Evolutionary conservation across 2,888 invertebrate species (phyloP).

Genomic region (Sesamia inferens): DNA sequence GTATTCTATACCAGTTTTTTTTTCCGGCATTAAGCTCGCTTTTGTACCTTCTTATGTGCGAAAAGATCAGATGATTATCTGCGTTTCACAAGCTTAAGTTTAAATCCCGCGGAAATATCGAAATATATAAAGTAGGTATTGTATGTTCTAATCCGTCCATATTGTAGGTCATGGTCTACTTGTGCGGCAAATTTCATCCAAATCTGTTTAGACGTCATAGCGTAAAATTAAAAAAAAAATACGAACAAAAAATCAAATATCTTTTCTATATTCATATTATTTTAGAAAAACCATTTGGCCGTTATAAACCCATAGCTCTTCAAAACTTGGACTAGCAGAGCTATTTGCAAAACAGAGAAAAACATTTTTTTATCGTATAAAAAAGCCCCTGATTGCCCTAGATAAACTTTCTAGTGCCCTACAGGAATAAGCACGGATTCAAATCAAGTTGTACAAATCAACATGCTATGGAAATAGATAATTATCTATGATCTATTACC

Average conservation of each 20-base stretch:
- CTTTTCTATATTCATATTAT: neutral
- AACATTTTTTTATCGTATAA: too few species aligned
- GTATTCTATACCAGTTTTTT: too few species aligned
- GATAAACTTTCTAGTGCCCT: constrained; percentile 16
- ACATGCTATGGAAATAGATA: neutral
- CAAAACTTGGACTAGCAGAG: neutral
- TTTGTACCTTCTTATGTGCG: too few species aligned
- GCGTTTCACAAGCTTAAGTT: neutral
- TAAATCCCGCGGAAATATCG: neutral
- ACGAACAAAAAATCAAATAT: neutral
- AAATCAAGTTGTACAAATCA: constrained; percentile 1
- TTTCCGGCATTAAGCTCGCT: too few species aligned
- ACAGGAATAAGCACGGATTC: constrained; percentile 9
- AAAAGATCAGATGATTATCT: neutral
- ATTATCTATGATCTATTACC: neutral
- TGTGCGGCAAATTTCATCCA: neutral
- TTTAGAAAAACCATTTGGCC: neutral
- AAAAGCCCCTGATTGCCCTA: constrained; percentile 11
- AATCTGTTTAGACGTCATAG: neutral
- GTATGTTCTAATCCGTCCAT: neutral
- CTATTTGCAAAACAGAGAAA: neutral
- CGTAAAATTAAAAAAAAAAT: neutral
- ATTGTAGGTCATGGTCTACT: neutral
- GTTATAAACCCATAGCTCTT: neutral
- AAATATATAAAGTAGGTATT: neutral